These are phyloP conservation scores for Leptodactylus fallax DNA, from an alignment of 2,797 vertebrate genomes.

Conservation along the genomic window DNA sequence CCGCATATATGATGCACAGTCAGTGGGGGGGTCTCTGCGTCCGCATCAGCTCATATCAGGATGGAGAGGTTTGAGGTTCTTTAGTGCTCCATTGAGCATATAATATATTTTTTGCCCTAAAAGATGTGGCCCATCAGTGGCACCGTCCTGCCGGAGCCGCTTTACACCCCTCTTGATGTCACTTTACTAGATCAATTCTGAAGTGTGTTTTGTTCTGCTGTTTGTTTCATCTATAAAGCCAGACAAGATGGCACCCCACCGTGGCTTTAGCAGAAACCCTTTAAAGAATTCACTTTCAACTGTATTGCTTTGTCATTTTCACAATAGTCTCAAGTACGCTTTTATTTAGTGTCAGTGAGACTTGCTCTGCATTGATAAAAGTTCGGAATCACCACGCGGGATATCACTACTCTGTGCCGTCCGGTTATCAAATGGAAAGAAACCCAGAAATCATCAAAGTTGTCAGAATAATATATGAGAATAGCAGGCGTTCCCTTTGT, in stretches of 20 bases:
- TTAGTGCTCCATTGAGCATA: not conserved
- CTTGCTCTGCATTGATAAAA: slow-evolving; percentile 46
- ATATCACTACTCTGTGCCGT: not conserved
- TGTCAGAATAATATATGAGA: not conserved
- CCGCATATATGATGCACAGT: too few species aligned
- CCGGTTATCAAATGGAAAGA: not conserved
- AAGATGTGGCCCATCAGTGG: too few species aligned
- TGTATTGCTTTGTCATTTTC: slow-evolving; percentile 11
- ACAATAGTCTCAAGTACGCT: slow-evolving; percentile 33
- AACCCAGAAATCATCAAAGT: not conserved
- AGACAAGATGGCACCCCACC: slow-evolving; percentile 28
- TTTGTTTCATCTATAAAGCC: slow-evolving; percentile 46
- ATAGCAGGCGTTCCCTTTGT: not conserved
- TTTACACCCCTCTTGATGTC: not conserved
- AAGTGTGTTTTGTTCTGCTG: slow-evolving; percentile 22
- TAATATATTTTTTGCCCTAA: not conserved
- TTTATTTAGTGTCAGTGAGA: slow-evolving; percentile 34
- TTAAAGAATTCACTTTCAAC: slow-evolving; percentile 28
- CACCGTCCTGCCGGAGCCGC: not conserved
- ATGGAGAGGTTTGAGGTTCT: not conserved
- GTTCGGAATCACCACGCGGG: not conserved
- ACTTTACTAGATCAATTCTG: slow-evolving; percentile 9
- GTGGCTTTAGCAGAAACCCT: not conserved
- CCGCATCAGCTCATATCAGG: not conserved
- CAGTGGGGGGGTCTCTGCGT: too few species aligned